Evolutionary conservation across 2,113 vertebrate species (phyloP), one percentile per base, ranked within the genome.

Genomic region (Pelecanus crispus): DNA sequence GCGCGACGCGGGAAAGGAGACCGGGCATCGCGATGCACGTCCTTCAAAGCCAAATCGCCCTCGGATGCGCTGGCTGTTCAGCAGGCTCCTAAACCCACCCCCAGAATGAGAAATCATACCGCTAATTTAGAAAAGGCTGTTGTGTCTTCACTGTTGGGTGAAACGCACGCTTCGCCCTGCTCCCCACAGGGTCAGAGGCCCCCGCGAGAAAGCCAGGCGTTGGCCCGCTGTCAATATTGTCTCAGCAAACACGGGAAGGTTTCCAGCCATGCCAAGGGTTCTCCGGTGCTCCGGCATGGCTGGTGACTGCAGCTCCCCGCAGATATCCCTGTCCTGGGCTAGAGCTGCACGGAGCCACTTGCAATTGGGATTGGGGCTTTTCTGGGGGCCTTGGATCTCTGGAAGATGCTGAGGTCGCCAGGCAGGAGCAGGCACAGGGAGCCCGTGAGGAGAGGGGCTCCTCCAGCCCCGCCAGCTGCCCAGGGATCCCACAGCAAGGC

Each of bases 21-120:
- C 1, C 1, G 3, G 59, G 17, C 21, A 36, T 13, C 2, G 0
- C 4, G 0, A 17, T 11, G 14, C 14, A 15, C 1, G 22, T 62
- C 24, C 36, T n/a, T 18, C 45, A 53, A 19, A 79, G 36, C 10
- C 22, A 42, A 68, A 42, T 3, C 42, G 47, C 40, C 21, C 45
- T 29, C 1, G 8, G 71, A 19, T 17, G 36, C 1, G 0, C 11
- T 19, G 56, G 31, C 38, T 5, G 1, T 55, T 49, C 67, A 58
- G 17, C 47, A 63, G 40, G 13, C 6, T 83, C 63, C 65, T 31
- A 31, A 75, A 91, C 26, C 9, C 52, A 11, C 3, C 18, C 45
- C 36, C 12, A 17, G 9, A 25, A 50, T 4, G 47, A 44, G 78
- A 13, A 85, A 40, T 56, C 0, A 2, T 3, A 6, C 34, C 6